phyloP scores from a whole-genome alignment of 2,113 vertebrate species.

The Nerophis lumbriciformis region DNA sequence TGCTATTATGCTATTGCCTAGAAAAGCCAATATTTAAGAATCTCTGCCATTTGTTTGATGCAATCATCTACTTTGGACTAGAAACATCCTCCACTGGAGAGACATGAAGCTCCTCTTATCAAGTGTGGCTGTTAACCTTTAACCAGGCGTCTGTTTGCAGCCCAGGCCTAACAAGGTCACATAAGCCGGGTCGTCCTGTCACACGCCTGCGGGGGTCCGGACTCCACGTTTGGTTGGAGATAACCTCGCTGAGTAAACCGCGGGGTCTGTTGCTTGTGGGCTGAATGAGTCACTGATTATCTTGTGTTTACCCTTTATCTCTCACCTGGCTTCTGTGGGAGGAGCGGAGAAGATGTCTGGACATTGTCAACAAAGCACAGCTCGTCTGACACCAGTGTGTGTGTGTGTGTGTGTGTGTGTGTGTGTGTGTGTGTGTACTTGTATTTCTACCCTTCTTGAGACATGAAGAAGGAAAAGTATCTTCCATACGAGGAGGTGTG shows the following conservation, averaged over 20 bases:
- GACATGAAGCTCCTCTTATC: constrained; percentile 46
- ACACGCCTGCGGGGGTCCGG: constrained; percentile 46
- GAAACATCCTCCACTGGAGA: constrained; percentile 5
- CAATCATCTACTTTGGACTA: background rate
- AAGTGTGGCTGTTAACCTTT: constrained; percentile 55
- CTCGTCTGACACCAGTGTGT: constrained; percentile 1
- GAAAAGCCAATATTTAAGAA: too few relatives aligned
- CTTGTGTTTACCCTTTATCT: constrained; percentile 59
- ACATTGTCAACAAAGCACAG: constrained; percentile 33
- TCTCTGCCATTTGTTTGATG: too few relatives aligned
- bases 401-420: constrained; percentile 12
- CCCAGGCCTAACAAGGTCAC: constrained; percentile 56
- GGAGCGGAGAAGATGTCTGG: constrained; percentile 35
- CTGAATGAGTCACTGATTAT: constrained; percentile 56
- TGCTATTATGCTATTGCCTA: too few relatives aligned
- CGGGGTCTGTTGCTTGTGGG: constrained; percentile 41
- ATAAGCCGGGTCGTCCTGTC: constrained; percentile 23
- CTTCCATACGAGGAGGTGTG: background rate
- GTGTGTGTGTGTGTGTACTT: background rate
- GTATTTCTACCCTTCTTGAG: too few relatives aligned
- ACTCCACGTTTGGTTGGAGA: constrained; percentile 47
- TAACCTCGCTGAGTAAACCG: constrained; percentile 54
- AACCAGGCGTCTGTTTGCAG: constrained; percentile 44
- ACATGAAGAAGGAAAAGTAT: too few relatives aligned
- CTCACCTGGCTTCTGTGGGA: constrained; percentile 32